A percentile compares a stretch with the other conserved stretches of the same genome.
These are phyloP conservation scores for Drosophila sordidula DNA, from an alignment of 2,888 invertebrate genomes.

Conservation along the genomic window DNA sequence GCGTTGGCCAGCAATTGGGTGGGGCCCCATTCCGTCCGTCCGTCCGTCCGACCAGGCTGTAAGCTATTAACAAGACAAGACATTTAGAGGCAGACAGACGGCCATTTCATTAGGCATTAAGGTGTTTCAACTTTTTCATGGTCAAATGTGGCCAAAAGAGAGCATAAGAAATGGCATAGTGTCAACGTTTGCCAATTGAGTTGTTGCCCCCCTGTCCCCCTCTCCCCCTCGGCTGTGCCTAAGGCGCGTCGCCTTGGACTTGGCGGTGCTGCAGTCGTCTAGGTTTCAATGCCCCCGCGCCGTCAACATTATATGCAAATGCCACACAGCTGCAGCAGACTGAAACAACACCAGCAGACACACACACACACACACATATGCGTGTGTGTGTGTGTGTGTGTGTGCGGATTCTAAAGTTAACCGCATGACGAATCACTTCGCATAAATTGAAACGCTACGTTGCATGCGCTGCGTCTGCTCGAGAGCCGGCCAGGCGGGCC, in stretches of 20 bases:
- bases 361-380: conserved; percentile 7
- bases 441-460: conserved; percentile 80
- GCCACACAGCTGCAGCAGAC: conserved; percentile 64
- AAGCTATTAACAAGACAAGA: conserved; percentile 62
- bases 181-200: conserved; percentile 76
- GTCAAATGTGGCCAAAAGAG: conserved; percentile 54
- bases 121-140: conserved; percentile 77
- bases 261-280: conserved; percentile 59
- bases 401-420: conserved; percentile 80
- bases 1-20: conserved; percentile 32
- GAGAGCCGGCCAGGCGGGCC: conserved; percentile 27
- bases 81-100: conserved; percentile 6
- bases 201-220: conserved; percentile 33
- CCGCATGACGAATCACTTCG: conserved; percentile 81
- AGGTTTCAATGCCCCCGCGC: conserved; percentile 71
- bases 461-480: conserved; percentile 71
- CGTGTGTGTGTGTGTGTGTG: conserved; percentile 31
- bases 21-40: conserved; percentile 32
- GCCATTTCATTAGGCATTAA: conserved; percentile 55
- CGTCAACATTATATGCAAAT: conserved; percentile 68
- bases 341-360: conserved; percentile 54
- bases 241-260: conserved; percentile 69
- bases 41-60: conserved; percentile 48
- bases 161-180: conserved; percentile 65
- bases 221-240: neutral